Base-by-base conservation (phyloP, 1,140 invertebrate genomes). In the Charaxes varanes region DNA sequence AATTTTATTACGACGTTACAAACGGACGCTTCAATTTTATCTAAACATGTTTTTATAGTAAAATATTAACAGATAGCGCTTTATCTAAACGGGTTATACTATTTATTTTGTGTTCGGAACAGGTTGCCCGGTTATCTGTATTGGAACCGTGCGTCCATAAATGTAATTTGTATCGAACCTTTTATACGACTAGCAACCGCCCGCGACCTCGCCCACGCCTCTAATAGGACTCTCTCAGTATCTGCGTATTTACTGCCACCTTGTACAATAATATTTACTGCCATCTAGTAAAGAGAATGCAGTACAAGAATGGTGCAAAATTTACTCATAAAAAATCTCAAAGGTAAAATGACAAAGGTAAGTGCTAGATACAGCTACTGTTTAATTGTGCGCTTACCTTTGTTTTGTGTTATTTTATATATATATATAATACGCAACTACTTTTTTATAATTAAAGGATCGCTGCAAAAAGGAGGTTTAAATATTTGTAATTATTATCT, bases 11-110 rank as follows among this genome's bases (percentile, higher is more conserved):
- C 21, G 3, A 23, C 7, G 10, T n/a, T 1, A n/a, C n/a, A n/a
- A n/a, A n/a, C n/a, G n/a, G n/a, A n/a, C n/a, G n/a, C n/a, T n/a
- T n/a, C n/a, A n/a, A 23, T 23, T 10, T 10, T 23, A 23, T 23
- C 21, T n/a, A 23, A 23, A 7, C 2, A 10, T n/a, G 5, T 10
- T 0, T 23, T 23, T 23, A 3, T 3, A 23, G 7, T 0, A 23
- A 3, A 70, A 72, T 74, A 78, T 81, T 77, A 73, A 70, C 64
- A 63, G 70, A 82, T 70, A 64, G n/a, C 42, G 60, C 66, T 71
- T 81, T 78, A 79, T 81, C 70, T 77, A 63, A 69, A 76, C 67
- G 56, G 60, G 69, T 78, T 67, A 51, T 53, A 60, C 68, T 77
- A 80, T 78, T 76, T 76, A 76, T 81, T 77, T 62, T 57, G 61